Evolutionary conservation across 2,888 invertebrate species (phyloP), one percentile per base, ranked within the genome.

Genomic region (Xylota sylvarum): DNA sequence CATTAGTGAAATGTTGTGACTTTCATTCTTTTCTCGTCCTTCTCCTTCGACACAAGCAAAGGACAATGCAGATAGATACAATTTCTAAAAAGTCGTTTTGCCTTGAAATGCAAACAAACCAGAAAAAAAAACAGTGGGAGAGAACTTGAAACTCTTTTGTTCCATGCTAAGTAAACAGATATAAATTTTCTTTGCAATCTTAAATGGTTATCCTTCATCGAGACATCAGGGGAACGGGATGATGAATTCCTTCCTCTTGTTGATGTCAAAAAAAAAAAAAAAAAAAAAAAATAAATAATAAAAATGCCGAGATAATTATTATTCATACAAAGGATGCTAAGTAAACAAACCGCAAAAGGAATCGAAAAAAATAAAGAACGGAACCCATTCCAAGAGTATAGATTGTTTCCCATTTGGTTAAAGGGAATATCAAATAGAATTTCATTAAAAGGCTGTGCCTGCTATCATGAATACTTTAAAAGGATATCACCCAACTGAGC

Each of bases 111-210:
- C 60, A 74, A 74, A 55, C 40, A 74, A 14, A 40, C 32, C 7
- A 62, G 46, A 70, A 17, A 23, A 23, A 23, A 23, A 70, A 17
- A 46, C 27, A 32, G 56, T 6, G 14, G 35, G 14, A 48, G 23
- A 23, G 32, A 19, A 35, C 56, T 23, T n/a, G 32, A 64, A 52
- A 74, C 52, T 74, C 74, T 58, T 74, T 64, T 64, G 64, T 73
- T 50, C 30, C 30, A 7, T 52, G 50, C 73, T 73, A 62, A 60
- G 40, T 60, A 30, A 60, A 60, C 60, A 43, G 27, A 60, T 43
- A 43, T 43, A 60, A 27, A 60, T 60, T 43, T 27, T 14, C 60
- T 23, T 60, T 14, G n/a, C 60, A 12, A 40, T 40, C 58, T 60
- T 40, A 60, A 60, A 60, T 0, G 12, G 27, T 43, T 43, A 23